Percentiles rank a stretch among this genome's conserved stretches.
phyloP scores from a whole-genome alignment of 30 jellyfish, hydroid and myxozoan genomes.

The Phacellophora camtschatica region DNA sequence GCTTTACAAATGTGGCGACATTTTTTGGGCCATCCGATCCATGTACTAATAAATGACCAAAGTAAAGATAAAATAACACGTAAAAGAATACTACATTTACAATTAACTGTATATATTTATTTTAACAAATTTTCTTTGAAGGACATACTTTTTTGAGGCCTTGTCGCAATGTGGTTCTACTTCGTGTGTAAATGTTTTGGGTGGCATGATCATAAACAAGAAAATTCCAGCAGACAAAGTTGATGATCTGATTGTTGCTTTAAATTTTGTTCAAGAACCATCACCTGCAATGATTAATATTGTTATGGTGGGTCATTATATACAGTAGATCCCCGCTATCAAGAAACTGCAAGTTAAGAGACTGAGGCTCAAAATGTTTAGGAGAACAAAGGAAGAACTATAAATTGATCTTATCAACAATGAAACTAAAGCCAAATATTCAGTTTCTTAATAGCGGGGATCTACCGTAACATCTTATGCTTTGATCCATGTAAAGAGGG shows the following conservation, averaged over 20 bases:
- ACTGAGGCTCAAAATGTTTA: background rate
- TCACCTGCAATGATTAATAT: conserved; percentile 71
- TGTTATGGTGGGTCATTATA: conserved; percentile 23
- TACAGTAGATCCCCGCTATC: background rate
- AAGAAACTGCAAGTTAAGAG: background rate
- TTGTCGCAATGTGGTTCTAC: conserved; percentile 95
- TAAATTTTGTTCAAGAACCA: conserved; percentile 88
- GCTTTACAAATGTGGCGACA: too few species aligned
- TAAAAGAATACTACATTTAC: too few species aligned
- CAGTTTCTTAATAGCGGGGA: too few species aligned
- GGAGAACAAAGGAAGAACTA: background rate
- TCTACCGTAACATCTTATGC: too few species aligned
- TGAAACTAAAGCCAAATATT: too few species aligned
- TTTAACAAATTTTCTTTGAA: too few species aligned
- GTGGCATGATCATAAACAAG: conserved; percentile 5
- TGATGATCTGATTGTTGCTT: conserved; percentile 50
- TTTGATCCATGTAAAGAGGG: too few species aligned
- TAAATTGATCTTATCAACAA: too few species aligned
- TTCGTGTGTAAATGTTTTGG: conserved; percentile 68
- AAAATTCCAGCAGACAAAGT: conserved; percentile 38
- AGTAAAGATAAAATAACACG: too few species aligned
- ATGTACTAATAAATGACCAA: too few species aligned
- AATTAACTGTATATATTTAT: too few species aligned
- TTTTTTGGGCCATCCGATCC: too few species aligned
- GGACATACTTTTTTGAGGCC: conserved; percentile 85